Conservation (phyloP, 2,113 vertebrate genomes). For the Lepisosteus osseus region DNA sequence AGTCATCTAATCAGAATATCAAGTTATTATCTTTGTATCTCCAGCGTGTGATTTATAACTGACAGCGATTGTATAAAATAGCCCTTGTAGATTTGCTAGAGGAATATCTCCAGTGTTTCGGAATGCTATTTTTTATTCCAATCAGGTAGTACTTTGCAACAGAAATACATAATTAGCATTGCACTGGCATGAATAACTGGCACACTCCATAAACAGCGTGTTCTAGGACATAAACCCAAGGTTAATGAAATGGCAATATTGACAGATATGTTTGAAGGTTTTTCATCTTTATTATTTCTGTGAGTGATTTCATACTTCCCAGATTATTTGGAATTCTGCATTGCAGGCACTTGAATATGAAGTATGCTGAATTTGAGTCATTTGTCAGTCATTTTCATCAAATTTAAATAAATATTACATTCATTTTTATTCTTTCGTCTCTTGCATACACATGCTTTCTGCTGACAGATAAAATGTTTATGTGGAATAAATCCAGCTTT, state of each 20-base stretch:
- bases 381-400: conserved; percentile 20
- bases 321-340: not conserved
- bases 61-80: conserved; percentile 12
- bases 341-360: not conserved
- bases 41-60: conserved; percentile 6
- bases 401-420: not conserved
- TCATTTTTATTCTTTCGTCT: not conserved
- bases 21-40: conserved; percentile 12
- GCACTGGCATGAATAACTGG: not conserved
- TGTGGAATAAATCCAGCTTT: conserved; percentile 18
- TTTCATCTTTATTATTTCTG: not conserved
- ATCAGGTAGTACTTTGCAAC: not conserved
- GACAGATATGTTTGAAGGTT: conserved; percentile 8
- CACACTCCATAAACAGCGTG: not conserved
- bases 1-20: conserved; percentile 12
- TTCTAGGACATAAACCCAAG: conserved; percentile 6
- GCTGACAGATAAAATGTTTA: conserved; percentile 20
- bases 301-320: not conserved
- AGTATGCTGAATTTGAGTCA: conserved; percentile 4
- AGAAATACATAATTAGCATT: conserved; percentile 7
- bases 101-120: not conserved
- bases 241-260: conserved; percentile 17
- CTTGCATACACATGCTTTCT: conserved; percentile 1
- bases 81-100: conserved; percentile 3
- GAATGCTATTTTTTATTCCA: conserved; percentile 10